These are phyloP conservation scores for Pterocles orientalis DNA, from an alignment of 2,113 vertebrate genomes.

Conservation along the genomic window DNA sequence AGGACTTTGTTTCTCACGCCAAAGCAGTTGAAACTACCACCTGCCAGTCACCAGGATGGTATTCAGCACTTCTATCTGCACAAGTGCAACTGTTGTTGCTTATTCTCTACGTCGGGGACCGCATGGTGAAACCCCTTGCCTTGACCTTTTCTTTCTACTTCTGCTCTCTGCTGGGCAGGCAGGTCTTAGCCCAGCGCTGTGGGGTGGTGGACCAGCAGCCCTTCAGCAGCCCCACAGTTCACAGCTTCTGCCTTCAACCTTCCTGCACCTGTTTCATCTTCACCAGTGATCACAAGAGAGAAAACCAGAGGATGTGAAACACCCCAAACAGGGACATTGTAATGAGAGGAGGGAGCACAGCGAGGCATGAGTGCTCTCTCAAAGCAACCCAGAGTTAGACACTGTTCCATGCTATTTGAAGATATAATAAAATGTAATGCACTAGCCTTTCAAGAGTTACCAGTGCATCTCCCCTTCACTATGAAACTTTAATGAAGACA, in stretches of 20 bases:
- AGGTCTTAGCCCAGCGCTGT: accelerated
- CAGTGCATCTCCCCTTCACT: neutral
- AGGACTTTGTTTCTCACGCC: neutral
- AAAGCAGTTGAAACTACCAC: neutral
- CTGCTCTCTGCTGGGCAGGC: neutral
- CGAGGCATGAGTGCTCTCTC: neutral
- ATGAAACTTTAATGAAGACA: constrained; percentile 52
- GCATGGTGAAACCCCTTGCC: neutral
- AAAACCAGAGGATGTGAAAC: neutral
- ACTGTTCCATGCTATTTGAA: neutral
- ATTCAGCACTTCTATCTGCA: neutral
- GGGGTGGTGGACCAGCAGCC: neutral
- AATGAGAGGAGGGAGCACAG: neutral
- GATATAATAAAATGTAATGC: neutral
- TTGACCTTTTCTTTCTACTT: neutral
- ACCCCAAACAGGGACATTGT: neutral
- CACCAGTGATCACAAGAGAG: neutral
- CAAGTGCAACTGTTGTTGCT: accelerated
- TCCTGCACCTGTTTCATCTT: neutral
- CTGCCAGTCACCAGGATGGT: neutral
- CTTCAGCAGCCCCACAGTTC: neutral
- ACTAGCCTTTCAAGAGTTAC: constrained; percentile 4
- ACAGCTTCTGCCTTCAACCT: neutral
- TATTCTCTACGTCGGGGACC: accelerated
- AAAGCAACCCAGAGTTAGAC: neutral